phyloP scores from a whole-genome alignment of 2,888 invertebrate genomes.

The Acheta domesticus region DNA sequence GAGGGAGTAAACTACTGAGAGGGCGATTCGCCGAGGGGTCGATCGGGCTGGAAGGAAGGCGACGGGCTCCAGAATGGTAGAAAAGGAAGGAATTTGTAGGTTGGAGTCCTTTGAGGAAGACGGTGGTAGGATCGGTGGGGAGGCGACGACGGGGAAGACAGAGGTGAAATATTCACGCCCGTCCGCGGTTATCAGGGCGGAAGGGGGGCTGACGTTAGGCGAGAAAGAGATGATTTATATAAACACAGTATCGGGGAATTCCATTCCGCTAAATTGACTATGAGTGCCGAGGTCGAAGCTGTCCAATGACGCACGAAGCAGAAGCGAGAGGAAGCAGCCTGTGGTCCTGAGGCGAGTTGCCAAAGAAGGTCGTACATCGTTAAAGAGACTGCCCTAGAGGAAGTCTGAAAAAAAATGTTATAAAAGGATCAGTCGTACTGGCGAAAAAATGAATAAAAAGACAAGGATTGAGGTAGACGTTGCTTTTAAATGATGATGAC shows the following conservation, averaged over 20 bases:
- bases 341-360: background rate
- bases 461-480: too few species aligned
- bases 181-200: background rate
- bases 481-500: too few species aligned
- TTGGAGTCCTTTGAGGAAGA: background rate
- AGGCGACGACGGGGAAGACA: background rate
- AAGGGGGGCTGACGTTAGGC: background rate
- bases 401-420: too few species aligned
- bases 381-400: too few species aligned
- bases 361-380: too few species aligned
- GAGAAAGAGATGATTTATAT: background rate
- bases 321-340: background rate
- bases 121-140: background rate
- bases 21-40: background rate
- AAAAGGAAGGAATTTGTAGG: background rate
- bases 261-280: conserved; percentile 8
- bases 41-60: background rate
- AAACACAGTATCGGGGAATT: background rate
- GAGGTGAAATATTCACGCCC: conserved; percentile 1
- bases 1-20: too few species aligned
- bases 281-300: background rate
- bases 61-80: background rate
- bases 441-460: too few species aligned
- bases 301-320: background rate
- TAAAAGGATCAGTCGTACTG: too few species aligned